Evolutionary conservation across 2,113 vertebrate species (phyloP).

Genomic region (Pluvialis apricaria): DNA sequence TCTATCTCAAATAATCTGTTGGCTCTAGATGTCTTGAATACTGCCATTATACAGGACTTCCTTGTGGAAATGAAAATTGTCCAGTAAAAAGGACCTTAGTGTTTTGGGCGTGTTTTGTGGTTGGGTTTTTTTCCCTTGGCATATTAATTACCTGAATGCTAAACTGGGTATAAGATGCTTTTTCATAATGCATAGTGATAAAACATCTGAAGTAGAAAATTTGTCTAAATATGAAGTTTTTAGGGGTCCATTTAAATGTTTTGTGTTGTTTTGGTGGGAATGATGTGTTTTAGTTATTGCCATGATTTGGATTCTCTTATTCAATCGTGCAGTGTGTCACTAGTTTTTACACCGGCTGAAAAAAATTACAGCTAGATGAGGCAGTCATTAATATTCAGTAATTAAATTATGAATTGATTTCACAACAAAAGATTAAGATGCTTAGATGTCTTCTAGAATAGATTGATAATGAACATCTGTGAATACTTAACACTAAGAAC

Average conservation of each 20-base stretch:
- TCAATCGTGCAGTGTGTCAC: not conserved
- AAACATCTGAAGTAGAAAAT: not conserved
- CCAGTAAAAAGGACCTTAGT: not conserved
- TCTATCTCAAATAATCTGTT: not conserved
- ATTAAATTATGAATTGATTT: conserved; percentile 23
- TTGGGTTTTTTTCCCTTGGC: not conserved
- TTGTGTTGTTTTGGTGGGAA: not conserved
- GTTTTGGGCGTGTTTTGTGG: not conserved
- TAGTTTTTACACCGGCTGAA: not conserved
- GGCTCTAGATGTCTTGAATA: not conserved
- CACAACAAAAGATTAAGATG: not conserved
- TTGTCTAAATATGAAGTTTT: not conserved
- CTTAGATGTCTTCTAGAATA: not conserved
- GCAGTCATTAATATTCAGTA: not conserved
- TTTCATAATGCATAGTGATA: not conserved
- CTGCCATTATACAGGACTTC: not conserved
- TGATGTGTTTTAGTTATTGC: not conserved
- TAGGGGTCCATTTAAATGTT: not conserved
- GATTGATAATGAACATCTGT: not conserved
- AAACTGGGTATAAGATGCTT: not conserved
- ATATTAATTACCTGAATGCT: not conserved
- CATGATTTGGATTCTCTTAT: not conserved
- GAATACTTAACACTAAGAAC: not conserved
- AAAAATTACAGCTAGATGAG: not conserved
- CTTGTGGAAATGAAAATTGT: not conserved